These are phyloP conservation scores for Notothenia rossii DNA, from an alignment of 2,113 vertebrate genomes.

Conservation along the genomic window DNA sequence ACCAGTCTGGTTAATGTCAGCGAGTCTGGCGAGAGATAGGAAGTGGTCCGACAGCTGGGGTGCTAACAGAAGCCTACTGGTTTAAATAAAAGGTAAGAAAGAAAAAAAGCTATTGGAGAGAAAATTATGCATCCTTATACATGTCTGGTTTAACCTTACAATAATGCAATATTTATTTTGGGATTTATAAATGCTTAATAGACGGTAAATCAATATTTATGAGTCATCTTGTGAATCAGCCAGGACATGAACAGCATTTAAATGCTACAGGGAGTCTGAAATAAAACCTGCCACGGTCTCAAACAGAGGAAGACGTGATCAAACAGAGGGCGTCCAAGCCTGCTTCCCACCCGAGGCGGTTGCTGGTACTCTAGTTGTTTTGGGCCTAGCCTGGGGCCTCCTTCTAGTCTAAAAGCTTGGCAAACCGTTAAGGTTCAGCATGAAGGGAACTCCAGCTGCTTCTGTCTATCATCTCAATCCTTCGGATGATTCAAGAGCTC, in stretches of 20 bases:
- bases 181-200: slow-evolving; percentile 52
- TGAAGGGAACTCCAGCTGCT: too few species aligned
- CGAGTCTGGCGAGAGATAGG: neutral
- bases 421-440: neutral
- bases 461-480: neutral
- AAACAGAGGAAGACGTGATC: neutral
- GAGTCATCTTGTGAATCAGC: slow-evolving; percentile 46
- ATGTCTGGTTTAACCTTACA: slow-evolving; percentile 52
- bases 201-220: slow-evolving; percentile 65
- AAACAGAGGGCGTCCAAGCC: neutral
- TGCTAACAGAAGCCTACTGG: neutral
- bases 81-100: slow-evolving; percentile 1
- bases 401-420: neutral
- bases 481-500: neutral
- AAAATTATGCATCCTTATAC: slow-evolving; percentile 22
- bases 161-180: slow-evolving; percentile 50
- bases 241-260: slow-evolving; percentile 31
- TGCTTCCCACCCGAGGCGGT: neutral
- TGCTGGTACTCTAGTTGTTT: neutral
- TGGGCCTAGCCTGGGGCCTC: neutral
- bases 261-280: slow-evolving; percentile 4
- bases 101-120: neutral
- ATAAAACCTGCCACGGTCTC: neutral
- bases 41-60: slow-evolving; percentile 28
- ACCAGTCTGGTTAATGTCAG: slow-evolving; percentile 39